phyloP scores from a whole-genome alignment of 2,888 invertebrate species.

The Linyphia triangularis region DNA sequence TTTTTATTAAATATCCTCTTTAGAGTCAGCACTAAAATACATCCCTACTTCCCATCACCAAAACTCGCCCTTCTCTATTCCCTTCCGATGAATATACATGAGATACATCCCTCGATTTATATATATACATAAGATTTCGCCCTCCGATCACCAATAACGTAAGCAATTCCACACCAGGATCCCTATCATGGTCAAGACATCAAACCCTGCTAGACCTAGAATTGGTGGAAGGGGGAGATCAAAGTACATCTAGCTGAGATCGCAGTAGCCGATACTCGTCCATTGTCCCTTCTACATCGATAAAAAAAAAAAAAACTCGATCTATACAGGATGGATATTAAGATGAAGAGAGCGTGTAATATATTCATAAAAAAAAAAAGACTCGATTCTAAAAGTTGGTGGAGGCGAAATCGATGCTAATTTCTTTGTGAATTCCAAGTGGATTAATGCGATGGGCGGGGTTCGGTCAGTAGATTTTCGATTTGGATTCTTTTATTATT shows the following conservation, averaged over 20 bases:
- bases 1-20: no score
- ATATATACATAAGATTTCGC: constrained; percentile 20
- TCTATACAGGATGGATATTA: constrained; percentile 3
- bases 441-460: constrained; percentile 63
- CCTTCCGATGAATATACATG: constrained; percentile 63
- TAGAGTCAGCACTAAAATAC: no score
- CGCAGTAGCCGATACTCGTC: constrained; percentile 30
- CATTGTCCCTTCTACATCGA: constrained; percentile 23
- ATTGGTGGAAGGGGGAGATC: not conserved
- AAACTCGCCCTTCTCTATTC: constrained; percentile 10
- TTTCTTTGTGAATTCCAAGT: constrained; percentile 59
- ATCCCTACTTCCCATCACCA: constrained; percentile 10
- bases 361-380: constrained; percentile 69
- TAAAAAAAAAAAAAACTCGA: constrained; percentile 1
- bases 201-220: not conserved
- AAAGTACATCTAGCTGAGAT: constrained; percentile 40
- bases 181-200: constrained; percentile 64
- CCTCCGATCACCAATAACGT: constrained; percentile 65
- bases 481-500: constrained; percentile 3
- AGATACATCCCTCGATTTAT: constrained; percentile 2
- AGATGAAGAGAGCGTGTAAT: constrained; percentile 52
- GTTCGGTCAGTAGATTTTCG: constrained; percentile 40
- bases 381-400: constrained; percentile 15
- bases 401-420: constrained; percentile 68
- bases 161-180: constrained; percentile 43